Base-by-base conservation (phyloP, 2,113 vertebrate species). In the Callipepla squamata region DNA sequence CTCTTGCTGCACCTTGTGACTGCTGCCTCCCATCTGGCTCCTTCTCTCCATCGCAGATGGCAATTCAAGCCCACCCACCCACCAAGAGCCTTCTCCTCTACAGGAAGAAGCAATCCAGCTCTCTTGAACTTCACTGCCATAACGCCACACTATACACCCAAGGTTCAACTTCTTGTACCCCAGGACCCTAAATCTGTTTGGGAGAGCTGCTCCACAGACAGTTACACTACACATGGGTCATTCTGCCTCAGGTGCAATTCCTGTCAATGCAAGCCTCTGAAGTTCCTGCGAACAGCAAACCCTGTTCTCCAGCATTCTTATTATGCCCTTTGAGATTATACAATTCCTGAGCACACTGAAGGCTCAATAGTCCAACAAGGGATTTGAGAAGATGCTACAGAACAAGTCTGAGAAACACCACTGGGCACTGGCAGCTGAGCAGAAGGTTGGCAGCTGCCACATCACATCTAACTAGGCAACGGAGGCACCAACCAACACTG, bases 211-310 rank as follows among this genome's bases (percentile, higher is more conserved):
- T 70, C 28, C 13, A 15, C 30, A 47, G 30, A 1, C 47, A 40
- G 25, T 50, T 51, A n/a, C 0, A 19, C 4, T 65, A 45, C 62
- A 87, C 18, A 42, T 6, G 18, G 8, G 34, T n/a, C 21, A 42
- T 47, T 51, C 73, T 65, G 48, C 15, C 6, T 13, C 67, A 53
- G 32, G 13, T 23, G 21, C 20, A 42, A 38, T 9, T 87, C 63
- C 65, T 55, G 28, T 38, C 65, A 42, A 36, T 18, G 10, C 34
- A 55, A 38, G 48, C 21, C 58, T 75, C 45, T 4, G 7, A 34
- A 59, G 21, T 1, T 73, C 58, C 51, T 66, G 2, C n/a, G 32
- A 51, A 28, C 0, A 0, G 30, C 0, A 72, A 72, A 26, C 8
- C 13, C 36, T 8, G 20, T 28, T 74, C 28, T 58, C 61, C 55